Evolutionary conservation across 1,140 invertebrate species (phyloP).

Genomic region (Anoplolepis gracilipes): DNA sequence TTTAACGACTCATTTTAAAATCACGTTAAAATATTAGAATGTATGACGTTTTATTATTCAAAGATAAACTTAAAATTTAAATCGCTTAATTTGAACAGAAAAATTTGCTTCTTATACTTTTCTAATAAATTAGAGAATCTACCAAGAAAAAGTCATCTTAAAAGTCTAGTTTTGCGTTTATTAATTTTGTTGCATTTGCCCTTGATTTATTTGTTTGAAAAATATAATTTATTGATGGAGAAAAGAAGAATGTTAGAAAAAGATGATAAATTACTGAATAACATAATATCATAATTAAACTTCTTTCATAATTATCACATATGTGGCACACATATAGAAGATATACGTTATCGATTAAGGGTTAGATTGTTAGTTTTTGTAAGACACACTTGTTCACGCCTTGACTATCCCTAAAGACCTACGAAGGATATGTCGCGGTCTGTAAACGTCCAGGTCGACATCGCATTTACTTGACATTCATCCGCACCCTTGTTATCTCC

Average conservation of each 20-base stretch:
- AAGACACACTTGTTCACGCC: background rate
- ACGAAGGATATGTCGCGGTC: constrained; percentile 33
- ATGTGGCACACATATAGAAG: no score
- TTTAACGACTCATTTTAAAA: constrained; percentile 3
- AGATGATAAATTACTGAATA: constrained; percentile 24
- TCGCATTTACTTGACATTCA: constrained; percentile 73
- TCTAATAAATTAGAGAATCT: no score
- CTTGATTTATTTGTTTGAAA: background rate
- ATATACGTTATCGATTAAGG: background rate
- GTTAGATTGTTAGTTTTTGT: background rate
- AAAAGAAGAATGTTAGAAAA: background rate
- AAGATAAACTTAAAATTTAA: background rate
- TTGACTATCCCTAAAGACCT: constrained; percentile 1
- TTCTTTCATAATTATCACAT: background rate
- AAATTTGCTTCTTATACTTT: background rate
- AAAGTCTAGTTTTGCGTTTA: background rate
- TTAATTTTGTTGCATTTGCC: background rate
- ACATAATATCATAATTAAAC: background rate
- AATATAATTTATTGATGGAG: background rate
- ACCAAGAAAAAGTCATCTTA: no score
- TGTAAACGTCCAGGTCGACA: constrained; percentile 40
- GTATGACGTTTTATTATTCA: background rate
- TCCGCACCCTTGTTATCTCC: constrained; percentile 63
- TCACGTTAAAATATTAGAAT: background rate
- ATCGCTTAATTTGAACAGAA: background rate